Conservation (phyloP, 2,888 invertebrate genomes). For the Cataglyphis altisquamis region DNA sequence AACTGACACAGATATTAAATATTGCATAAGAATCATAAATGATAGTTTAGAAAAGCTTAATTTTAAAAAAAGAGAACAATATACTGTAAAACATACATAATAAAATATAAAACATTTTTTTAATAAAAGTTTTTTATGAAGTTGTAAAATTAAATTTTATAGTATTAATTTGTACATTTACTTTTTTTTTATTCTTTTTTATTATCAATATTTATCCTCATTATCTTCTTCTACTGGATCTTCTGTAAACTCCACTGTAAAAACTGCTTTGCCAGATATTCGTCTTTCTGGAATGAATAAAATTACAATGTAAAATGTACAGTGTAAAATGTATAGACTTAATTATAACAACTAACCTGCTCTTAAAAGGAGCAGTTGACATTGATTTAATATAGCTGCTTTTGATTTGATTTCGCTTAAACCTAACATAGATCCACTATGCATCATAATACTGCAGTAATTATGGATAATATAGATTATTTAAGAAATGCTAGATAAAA, state of each 20-base stretch:
- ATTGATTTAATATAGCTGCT: slow-evolving; percentile 88
- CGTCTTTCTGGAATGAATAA: slow-evolving; percentile 80
- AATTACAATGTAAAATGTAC: background rate
- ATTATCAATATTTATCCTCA: background rate
- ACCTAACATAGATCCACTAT: slow-evolving; percentile 90
- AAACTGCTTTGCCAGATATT: slow-evolving; percentile 80
- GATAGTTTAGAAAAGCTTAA: background rate
- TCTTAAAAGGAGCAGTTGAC: slow-evolving; percentile 89
- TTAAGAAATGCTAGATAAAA: slow-evolving; percentile 24
- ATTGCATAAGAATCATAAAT: background rate
- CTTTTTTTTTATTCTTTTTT: background rate
- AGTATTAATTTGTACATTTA: background rate
- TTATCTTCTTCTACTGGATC: slow-evolving; percentile 18
- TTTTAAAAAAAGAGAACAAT: background rate
- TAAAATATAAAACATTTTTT: background rate
- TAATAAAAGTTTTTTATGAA: background rate
- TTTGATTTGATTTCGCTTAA: slow-evolving; percentile 91
- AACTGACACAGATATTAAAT: background rate
- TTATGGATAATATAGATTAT: slow-evolving; percentile 47
- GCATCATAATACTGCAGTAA: slow-evolving; percentile 45
- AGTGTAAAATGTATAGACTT: background rate
- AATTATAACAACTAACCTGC: slow-evolving; percentile 87
- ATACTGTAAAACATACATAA: background rate
- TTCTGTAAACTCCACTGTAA: slow-evolving; percentile 69
- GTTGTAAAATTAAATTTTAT: background rate